Conservation (phyloP, 2,888 invertebrate species). For the Drosophila putrida region DNA sequence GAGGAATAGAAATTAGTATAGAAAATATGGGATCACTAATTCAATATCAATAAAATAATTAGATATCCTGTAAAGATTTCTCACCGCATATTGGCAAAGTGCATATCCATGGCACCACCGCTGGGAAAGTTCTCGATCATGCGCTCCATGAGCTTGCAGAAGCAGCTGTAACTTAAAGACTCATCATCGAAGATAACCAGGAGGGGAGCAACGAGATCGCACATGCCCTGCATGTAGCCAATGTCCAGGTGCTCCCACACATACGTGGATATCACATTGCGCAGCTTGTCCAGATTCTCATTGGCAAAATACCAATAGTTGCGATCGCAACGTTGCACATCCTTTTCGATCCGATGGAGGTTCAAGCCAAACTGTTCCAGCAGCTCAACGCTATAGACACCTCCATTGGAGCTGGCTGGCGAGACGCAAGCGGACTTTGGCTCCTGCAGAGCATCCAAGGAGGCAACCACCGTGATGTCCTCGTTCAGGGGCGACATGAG, state of each 20-base stretch:
- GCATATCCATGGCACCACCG: constrained; percentile 97
- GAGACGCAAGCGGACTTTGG: constrained; percentile 91
- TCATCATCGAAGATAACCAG: constrained; percentile 97
- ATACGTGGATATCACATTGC: constrained; percentile 96
- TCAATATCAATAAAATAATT: no score
- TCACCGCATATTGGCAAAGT: constrained; percentile 97
- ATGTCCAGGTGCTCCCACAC: constrained; percentile 98
- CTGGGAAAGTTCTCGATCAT: constrained; percentile 97
- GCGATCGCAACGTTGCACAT: constrained; percentile 97
- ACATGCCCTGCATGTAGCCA: constrained; percentile 99
- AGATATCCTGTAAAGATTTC: not conserved
- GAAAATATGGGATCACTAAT: not conserved
- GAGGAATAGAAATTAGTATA: not conserved
- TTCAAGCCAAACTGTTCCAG: constrained; percentile 94
- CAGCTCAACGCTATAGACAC: constrained; percentile 94
- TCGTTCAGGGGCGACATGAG: constrained; percentile 89
- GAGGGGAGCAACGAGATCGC: constrained; percentile 96
- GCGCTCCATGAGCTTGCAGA: constrained; percentile 95
- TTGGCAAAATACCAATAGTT: constrained; percentile 97
- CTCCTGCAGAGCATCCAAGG: constrained; percentile 79
- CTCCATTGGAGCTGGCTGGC: constrained; percentile 96
- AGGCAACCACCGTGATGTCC: constrained; percentile 86
- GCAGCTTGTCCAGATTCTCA: constrained; percentile 95
- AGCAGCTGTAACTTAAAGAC: constrained; percentile 95
- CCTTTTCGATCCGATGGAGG: constrained; percentile 97